Percentiles rank a stretch among this genome's conserved stretches.
Evolutionary conservation across 2,888 invertebrate species (phyloP).

Genomic region (Philhelius pedissequus): DNA sequence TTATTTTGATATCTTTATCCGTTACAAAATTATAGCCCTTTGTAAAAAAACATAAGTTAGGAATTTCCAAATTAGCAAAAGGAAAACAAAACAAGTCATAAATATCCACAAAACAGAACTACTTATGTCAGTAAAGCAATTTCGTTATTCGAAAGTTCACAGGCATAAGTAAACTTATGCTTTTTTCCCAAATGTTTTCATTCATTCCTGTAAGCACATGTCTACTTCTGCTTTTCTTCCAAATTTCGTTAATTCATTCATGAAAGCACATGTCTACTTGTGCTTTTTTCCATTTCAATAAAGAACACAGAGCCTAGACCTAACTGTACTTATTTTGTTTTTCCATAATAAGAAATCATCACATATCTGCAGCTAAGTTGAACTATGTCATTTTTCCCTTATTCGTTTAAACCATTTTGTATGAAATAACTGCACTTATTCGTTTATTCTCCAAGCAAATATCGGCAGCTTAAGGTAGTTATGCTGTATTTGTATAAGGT

Average conservation of each 20-base stretch:
- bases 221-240: background rate
- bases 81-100: background rate
- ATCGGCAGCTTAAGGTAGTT: too few species aligned
- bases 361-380: too few species aligned
- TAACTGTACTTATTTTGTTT: background rate
- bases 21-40: background rate
- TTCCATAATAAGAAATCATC: background rate
- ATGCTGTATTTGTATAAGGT: too few species aligned
- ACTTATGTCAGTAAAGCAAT: background rate
- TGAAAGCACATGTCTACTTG: background rate
- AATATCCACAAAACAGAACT: background rate
- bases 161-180: too few species aligned
- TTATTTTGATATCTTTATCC: background rate
- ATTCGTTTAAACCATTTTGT: too few species aligned
- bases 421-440: too few species aligned
- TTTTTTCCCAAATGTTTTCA: too few species aligned
- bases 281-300: background rate
- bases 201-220: background rate
- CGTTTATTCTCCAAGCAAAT: too few species aligned
- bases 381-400: too few species aligned
- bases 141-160: too few species aligned
- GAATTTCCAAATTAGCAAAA: background rate
- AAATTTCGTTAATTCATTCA: background rate
- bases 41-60: background rate
- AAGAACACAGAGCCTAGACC: background rate